Percentiles rank a stretch among this genome's conserved stretches.
Conservation (phyloP, 2,113 vertebrate species). For the Carassius carassius region DNA sequence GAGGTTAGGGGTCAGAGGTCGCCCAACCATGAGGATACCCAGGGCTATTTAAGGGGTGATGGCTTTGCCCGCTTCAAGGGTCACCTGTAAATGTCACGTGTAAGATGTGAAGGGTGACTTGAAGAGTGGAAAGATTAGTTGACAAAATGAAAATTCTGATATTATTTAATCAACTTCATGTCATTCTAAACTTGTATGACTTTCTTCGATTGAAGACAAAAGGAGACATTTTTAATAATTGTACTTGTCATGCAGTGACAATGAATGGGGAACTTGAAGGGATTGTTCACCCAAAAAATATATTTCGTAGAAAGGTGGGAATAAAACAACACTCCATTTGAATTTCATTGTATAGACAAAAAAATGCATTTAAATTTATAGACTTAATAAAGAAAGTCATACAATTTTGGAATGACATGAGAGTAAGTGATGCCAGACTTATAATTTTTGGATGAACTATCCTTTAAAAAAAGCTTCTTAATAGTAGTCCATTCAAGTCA, state of each 20-base stretch:
- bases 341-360: background rate
- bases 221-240: background rate
- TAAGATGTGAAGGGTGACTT: constrained; percentile 11
- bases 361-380: background rate
- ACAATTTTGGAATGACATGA: background rate
- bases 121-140: background rate
- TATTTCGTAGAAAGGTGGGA: background rate
- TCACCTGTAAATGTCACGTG: constrained; percentile 43
- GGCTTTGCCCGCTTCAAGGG: constrained; percentile 4
- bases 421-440: background rate
- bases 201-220: background rate
- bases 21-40: constrained; percentile 56
- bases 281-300: background rate
- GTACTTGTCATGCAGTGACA: background rate
- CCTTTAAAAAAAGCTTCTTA: background rate
- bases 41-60: constrained; percentile 55
- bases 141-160: background rate
- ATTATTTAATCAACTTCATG: background rate
- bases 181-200: background rate
- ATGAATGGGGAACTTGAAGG: background rate
- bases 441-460: background rate
- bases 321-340: no score
- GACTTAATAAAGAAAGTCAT: background rate
- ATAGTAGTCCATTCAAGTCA: background rate
- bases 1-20: constrained; percentile 63